Conservation (phyloP, 2,888 invertebrate species). For the Drepana falcataria region DNA sequence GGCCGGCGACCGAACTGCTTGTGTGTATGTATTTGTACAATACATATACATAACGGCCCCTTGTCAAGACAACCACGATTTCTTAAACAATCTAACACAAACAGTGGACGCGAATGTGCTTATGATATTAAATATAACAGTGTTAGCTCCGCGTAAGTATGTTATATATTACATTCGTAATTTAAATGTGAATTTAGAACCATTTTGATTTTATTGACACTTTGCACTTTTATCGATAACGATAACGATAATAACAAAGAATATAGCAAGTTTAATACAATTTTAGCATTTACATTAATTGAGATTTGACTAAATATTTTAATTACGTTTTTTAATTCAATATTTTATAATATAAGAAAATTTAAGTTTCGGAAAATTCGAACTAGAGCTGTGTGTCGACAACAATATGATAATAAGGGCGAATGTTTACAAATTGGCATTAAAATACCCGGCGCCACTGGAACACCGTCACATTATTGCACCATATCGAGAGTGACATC, state of each 20-base stretch:
- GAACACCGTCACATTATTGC: not conserved
- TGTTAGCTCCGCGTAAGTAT: not conserved
- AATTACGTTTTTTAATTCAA: no score
- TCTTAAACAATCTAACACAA: not conserved
- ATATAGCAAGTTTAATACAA: no score
- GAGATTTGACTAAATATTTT: no score
- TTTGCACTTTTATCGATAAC: no score
- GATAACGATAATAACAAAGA: no score
- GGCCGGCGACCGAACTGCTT: conserved; percentile 17
- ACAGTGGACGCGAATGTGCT: conserved; percentile 3
- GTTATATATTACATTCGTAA: no score
- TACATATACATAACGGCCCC: conserved; percentile 11
- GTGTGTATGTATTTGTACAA: no score
- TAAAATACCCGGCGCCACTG: conserved; percentile 12
- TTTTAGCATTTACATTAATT: no score
- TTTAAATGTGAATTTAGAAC: not conserved
- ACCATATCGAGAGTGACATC: conserved; percentile 14
- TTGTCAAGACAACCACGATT: not conserved
- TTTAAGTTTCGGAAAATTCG: not conserved
- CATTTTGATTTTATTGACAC: not conserved
- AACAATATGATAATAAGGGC: conserved; percentile 18
- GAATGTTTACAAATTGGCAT: conserved; percentile 23
- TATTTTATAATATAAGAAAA: no score
- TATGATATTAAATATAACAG: not conserved
- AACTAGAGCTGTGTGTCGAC: conserved; percentile 5